phyloP scores from a whole-genome alignment of 2,888 invertebrate genomes.

The Ectemnius continuus region DNA sequence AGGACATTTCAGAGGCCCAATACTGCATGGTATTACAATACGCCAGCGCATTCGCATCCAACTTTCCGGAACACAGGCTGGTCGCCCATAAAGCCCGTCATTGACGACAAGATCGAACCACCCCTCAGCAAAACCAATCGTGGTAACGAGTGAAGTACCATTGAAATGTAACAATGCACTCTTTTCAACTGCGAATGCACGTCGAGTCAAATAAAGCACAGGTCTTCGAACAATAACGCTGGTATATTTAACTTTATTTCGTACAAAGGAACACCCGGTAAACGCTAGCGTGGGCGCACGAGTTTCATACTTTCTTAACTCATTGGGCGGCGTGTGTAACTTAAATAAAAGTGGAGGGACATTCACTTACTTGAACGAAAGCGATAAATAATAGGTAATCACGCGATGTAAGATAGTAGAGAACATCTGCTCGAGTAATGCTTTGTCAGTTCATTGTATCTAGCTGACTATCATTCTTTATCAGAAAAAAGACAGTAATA shows the following conservation, averaged over 20 bases:
- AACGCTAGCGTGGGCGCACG: not conserved
- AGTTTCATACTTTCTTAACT: not conserved
- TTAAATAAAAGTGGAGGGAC: no score
- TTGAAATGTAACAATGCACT: not conserved
- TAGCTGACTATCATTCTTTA: not conserved
- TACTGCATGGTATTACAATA: slow-evolving; percentile 44
- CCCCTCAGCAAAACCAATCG: slow-evolving; percentile 61
- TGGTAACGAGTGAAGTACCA: slow-evolving; percentile 17
- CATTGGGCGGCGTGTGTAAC: no score
- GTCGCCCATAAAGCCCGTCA: slow-evolving; percentile 28
- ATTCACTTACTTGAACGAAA: no score
- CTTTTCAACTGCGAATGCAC: not conserved
- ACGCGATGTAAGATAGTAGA: no score
- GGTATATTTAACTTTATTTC: not conserved
- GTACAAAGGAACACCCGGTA: slow-evolving; percentile 14
- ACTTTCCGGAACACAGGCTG: slow-evolving; percentile 31
- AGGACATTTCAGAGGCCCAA: slow-evolving; percentile 46
- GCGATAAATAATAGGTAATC: no score
- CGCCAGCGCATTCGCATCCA: slow-evolving; percentile 14
- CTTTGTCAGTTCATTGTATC: not conserved
- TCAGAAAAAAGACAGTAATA: no score
- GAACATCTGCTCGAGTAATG: no score
- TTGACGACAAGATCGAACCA: slow-evolving; percentile 67
- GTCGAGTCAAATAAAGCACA: slow-evolving; percentile 21
- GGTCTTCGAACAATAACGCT: slow-evolving; percentile 11